These are phyloP conservation scores for Pteronotus mesoamericanus DNA, from an alignment of 2,797 vertebrate genomes.

Conservation along the genomic window DNA sequence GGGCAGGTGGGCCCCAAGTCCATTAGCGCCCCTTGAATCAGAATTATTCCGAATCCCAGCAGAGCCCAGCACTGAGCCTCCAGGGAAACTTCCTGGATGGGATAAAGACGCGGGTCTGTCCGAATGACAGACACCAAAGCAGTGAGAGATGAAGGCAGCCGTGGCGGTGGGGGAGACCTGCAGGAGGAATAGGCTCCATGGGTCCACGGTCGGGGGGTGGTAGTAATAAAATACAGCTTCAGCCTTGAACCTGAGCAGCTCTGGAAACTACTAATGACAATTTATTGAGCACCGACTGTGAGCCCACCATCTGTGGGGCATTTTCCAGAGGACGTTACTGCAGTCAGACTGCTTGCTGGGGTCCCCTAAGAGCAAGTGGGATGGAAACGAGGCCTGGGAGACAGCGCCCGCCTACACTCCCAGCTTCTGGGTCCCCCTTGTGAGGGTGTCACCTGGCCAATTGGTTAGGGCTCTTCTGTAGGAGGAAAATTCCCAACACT, in stretches of 20 bases:
- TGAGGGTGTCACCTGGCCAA: neutral
- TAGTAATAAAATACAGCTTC: neutral
- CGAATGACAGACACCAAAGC: neutral
- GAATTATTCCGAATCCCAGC: neutral
- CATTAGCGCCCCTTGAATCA: rapidly evolving
- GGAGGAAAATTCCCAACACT: no score
- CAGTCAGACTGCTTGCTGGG: neutral
- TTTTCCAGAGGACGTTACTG: neutral
- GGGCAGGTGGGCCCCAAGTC: neutral
- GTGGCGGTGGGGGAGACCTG: rapidly evolving
- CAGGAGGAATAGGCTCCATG: neutral
- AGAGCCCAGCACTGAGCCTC: neutral
- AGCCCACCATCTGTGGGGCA: neutral
- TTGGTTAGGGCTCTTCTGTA: rapidly evolving
- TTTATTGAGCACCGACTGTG: neutral
- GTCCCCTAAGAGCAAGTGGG: neutral
- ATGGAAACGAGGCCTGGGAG: neutral
- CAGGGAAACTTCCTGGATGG: neutral
- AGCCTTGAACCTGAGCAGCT: neutral
- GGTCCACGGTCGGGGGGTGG: neutral
- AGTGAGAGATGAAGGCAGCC: neutral
- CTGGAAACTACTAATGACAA: neutral
- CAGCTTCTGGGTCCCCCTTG: neutral
- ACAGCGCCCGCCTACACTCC: rapidly evolving
- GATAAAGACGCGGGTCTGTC: neutral